A percentile compares a stretch with the other conserved stretches of the same genome.
phyloP scores from a whole-genome alignment of 2,113 vertebrate species.

The Caracal caracal region DNA sequence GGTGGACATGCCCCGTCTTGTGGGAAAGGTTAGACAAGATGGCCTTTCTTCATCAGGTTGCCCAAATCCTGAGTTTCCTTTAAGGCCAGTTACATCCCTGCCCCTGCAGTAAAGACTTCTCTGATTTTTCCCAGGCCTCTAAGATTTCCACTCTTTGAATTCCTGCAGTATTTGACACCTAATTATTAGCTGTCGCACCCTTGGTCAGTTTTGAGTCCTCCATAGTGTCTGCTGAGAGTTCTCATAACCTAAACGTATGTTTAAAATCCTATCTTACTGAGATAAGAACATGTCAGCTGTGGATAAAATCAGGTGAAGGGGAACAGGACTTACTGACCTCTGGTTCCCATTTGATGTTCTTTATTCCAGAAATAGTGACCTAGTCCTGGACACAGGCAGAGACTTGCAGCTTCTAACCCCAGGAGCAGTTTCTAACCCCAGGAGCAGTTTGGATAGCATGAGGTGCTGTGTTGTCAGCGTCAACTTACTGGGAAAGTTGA shows the following conservation, averaged over 20 bases:
- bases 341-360: not conserved
- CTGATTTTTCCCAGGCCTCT: not conserved
- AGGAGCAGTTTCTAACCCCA: not conserved
- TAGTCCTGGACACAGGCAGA: not conserved
- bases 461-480: not conserved
- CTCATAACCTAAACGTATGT: not conserved
- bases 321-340: fast-evolving
- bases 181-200: not conserved
- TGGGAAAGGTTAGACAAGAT: not conserved
- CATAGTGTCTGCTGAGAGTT: not conserved
- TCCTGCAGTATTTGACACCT: not conserved
- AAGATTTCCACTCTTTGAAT: not conserved
- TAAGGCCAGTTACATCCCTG: not conserved
- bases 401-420: not conserved
- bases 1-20: not conserved
- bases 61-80: not conserved
- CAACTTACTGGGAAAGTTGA: not conserved
- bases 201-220: not conserved
- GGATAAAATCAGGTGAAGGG: not conserved
- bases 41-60: not conserved
- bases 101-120: not conserved
- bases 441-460: not conserved
- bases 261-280: not conserved
- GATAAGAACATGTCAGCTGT: not conserved
- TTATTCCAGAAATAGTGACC: not conserved